phyloP scores from a whole-genome alignment of 2,113 vertebrate species.

The Nothobranchius furzeri region DNA sequence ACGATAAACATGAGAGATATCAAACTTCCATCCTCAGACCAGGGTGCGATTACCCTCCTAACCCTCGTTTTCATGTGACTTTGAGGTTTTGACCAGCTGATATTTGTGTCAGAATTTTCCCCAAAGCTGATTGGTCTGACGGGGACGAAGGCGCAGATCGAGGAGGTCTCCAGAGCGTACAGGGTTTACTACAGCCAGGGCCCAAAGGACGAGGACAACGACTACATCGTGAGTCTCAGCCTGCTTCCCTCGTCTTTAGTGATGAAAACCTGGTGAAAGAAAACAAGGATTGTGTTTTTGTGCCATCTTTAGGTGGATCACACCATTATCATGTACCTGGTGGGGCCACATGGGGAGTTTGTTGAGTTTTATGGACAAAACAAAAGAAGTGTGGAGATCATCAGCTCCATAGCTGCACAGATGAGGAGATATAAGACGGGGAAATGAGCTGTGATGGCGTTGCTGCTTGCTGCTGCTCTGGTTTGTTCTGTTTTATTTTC shows the following conservation, averaged over 20 bases:
- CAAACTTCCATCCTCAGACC: too few species aligned
- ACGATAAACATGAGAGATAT: too few species aligned
- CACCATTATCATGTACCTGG: slow-evolving; percentile 98
- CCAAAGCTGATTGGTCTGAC: slow-evolving; percentile 93
- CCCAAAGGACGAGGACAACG: slow-evolving; percentile 94
- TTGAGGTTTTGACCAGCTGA: too few species aligned
- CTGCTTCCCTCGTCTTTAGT: not conserved
- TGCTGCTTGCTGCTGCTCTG: not conserved
- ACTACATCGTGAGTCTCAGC: slow-evolving; percentile 92
- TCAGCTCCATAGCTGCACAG: slow-evolving; percentile 81
- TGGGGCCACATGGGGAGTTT: slow-evolving; percentile 90
- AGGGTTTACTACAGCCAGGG: slow-evolving; percentile 95
- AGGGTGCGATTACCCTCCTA: too few species aligned
- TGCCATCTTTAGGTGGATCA: slow-evolving; percentile 87
- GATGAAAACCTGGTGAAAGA: too few species aligned
- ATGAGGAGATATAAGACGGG: slow-evolving; percentile 85
- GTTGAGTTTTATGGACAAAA: slow-evolving; percentile 96
- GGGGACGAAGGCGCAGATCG: slow-evolving; percentile 82
- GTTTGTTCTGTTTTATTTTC: not conserved
- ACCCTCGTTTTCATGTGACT: too few species aligned
- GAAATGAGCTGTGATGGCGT: slow-evolving; percentile 39
- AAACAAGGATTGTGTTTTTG: not conserved
- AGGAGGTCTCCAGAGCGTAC: slow-evolving; percentile 87
- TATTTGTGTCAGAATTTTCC: slow-evolving; percentile 86
- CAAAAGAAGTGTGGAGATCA: slow-evolving; percentile 87